phyloP scores from a whole-genome alignment of 2,888 invertebrate species.

The Linnaemya vulpina region DNA sequence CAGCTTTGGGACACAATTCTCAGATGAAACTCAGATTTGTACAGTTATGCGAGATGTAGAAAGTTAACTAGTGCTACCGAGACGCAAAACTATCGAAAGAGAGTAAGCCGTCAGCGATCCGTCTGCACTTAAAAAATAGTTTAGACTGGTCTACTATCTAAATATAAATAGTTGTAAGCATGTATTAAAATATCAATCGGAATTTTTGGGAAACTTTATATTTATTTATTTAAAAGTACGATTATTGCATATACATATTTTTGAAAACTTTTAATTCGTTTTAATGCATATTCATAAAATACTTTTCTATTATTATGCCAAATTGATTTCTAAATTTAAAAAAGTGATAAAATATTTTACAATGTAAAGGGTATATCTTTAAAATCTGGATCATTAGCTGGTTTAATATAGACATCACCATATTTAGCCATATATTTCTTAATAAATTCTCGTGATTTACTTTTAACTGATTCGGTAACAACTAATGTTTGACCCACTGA shows the following conservation, averaged over 20 bases:
- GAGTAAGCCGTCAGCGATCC: no score
- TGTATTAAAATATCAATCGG: neutral
- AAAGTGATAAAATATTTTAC: conserved; percentile 55
- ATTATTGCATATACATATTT: neutral
- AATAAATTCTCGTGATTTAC: conserved; percentile 97
- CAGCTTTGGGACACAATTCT: no score
- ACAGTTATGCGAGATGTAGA: no score
- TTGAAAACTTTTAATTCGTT: conserved; percentile 21
- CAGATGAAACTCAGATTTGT: no score
- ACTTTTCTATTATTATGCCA: conserved; percentile 28
- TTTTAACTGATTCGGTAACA: conserved; percentile 87
- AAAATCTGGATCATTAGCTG: conserved; percentile 78
- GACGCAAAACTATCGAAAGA: no score
- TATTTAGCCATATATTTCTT: conserved; percentile 98
- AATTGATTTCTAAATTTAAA: conserved; percentile 36
- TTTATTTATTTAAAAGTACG: conserved; percentile 30
- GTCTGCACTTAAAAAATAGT: no score
- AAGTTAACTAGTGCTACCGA: no score
- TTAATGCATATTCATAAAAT: conserved; percentile 21
- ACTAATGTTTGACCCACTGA: conserved; percentile 83
- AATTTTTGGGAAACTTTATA: neutral
- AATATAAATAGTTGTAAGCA: neutral
- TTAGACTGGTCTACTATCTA: no score
- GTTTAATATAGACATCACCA: conserved; percentile 85
- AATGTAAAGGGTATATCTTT: conserved; percentile 77